These are phyloP conservation scores for Omphaloscelis lunosa DNA, from an alignment of 2,888 invertebrate species.

Conservation along the genomic window DNA sequence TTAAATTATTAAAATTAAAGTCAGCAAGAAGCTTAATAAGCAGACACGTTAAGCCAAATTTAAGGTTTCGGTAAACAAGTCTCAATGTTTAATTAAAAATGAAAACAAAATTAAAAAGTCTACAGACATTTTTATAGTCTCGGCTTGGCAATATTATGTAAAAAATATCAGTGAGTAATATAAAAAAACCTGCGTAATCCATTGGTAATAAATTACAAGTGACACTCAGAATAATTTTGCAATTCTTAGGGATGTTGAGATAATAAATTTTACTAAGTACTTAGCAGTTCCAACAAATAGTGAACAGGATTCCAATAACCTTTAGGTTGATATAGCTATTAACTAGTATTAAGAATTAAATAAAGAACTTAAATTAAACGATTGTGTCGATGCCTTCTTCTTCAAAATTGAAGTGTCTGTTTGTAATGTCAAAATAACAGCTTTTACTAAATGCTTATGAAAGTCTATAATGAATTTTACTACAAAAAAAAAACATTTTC, in stretches of 20 bases:
- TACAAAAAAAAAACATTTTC: too few species aligned
- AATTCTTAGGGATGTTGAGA: not conserved
- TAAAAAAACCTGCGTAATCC: constrained; percentile 47
- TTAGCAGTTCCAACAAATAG: too few species aligned
- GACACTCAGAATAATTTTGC: constrained; percentile 3
- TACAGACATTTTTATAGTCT: constrained; percentile 53
- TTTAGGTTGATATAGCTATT: not conserved
- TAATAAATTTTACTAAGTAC: not conserved
- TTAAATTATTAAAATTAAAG: constrained; percentile 60
- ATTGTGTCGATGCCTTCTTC: constrained; percentile 23
- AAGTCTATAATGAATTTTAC: too few species aligned
- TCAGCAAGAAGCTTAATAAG: constrained; percentile 54
- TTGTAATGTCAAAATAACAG: too few species aligned
- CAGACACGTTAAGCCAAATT: constrained; percentile 60
- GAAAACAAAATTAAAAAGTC: constrained; percentile 57
- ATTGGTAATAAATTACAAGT: constrained; percentile 31
- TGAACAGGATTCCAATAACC: not conserved
- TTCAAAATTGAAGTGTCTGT: too few species aligned
- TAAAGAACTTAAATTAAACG: constrained; percentile 45
- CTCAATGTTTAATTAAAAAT: constrained; percentile 67
- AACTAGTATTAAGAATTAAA: constrained; percentile 25
- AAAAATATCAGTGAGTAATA: constrained; percentile 36
- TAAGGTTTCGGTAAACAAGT: constrained; percentile 55
- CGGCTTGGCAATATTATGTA: constrained; percentile 38
- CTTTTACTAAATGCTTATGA: too few species aligned